Evolutionary conservation across 1,140 invertebrate genomes (phyloP).

Genomic region (Geopemphigus sp.): DNA sequence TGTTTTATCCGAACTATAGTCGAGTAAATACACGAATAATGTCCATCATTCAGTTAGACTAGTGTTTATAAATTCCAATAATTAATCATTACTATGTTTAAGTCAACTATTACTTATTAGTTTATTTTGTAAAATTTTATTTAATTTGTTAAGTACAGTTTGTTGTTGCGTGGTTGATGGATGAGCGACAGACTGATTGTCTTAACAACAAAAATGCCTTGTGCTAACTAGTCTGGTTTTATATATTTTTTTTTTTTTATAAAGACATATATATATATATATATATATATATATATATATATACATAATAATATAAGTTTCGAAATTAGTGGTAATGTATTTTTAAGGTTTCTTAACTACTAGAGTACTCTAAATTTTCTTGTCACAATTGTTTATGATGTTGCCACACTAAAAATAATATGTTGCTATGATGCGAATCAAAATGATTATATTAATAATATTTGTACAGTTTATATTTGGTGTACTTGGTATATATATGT

Average conservation of each 20-base stretch:
- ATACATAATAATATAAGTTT: conserved; percentile 25
- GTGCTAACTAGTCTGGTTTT: conserved; percentile 36
- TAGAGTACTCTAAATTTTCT: no score
- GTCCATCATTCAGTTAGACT: background rate
- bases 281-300: no score
- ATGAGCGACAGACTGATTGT: background rate
- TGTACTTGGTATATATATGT: background rate
- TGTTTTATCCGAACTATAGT: background rate
- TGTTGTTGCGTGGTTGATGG: background rate
- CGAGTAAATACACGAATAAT: background rate
- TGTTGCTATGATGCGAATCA: background rate
- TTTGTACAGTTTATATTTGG: background rate
- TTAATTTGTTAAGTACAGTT: conserved; percentile 19
- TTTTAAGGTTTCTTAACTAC: background rate
- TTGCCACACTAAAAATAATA: background rate
- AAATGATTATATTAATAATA: background rate
- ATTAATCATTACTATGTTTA: conserved; percentile 10
- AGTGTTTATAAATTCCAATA: conserved; percentile 20
- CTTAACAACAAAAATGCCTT: conserved; percentile 16
- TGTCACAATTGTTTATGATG: background rate
- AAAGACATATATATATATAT: background rate
- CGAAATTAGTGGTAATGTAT: background rate
- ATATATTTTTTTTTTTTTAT: conserved; percentile 4
- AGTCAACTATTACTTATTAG: conserved; percentile 33
- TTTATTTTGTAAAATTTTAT: conserved; percentile 39